Base-by-base conservation (phyloP, 1,140 invertebrate genomes). In the Drosophila chauvacae region DNA sequence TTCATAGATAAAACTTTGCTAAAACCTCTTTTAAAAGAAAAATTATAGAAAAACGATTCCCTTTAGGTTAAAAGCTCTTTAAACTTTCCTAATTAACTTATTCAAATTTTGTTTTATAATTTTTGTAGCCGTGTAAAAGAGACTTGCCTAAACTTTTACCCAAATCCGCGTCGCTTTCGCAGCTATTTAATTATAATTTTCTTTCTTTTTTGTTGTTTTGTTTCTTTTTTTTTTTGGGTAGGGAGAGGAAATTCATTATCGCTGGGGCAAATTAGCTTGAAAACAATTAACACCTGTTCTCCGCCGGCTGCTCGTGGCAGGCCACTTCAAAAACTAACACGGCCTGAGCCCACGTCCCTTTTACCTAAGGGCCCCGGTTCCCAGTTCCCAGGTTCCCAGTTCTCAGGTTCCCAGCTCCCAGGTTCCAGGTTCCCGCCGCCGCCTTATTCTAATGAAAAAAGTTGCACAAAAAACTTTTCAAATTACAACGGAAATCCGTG, bases 401-500 rank as follows among this genome's bases (percentile, higher is more conserved):
- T 20, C 30, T 28, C 28, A 2, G 26, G 26, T 28, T 65, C n/a
- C 55, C 55, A 10, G 26, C 11, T 18, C 50, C 51, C 51, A 30
- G 30, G 4, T 18, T 59, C n/a, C 55, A 42, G 10, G 7, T 13
- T 13, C 51, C 51, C 51, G 18, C 56, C 20, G 45, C 13, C 35
- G 23, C 42, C 45, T 69, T 62, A 77, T 88, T 83, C 80, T 88
- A 90, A 90, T 90, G 85, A 90, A 90, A 90, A 90, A 90, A 90
- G 85, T 88, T 88, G 85, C 61, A 90, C 60, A 82, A 81, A 88
- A 90, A 90, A 90, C 74, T 90, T 90, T 90, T 90, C 85, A 90
- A 90, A 90, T 90, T 90, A 90, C 85, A 90, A 90, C 81, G 77
- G 85, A 90, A 90, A 90, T 90, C 85, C 85, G 81, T 90, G 85